These are phyloP conservation scores for Chaetura pelagica DNA, from an alignment of 2,113 vertebrate species.

Conservation along the genomic window DNA sequence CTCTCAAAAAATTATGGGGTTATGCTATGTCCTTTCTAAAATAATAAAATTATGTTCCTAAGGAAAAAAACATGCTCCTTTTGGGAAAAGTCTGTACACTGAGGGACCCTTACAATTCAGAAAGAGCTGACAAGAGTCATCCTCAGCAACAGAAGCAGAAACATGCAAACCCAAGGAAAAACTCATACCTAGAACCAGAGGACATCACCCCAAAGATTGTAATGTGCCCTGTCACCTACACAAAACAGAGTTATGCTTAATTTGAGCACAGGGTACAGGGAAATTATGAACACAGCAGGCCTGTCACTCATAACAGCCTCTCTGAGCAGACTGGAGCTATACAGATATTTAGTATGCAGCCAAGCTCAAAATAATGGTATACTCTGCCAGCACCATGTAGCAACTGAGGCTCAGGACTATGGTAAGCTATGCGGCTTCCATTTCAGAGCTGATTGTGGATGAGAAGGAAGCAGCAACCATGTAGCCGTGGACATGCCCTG, in stretches of 20 bases:
- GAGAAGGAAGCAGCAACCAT: not conserved
- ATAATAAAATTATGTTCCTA: not conserved
- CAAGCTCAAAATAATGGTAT: not conserved
- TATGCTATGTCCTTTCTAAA: not conserved
- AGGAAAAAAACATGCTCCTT: not conserved
- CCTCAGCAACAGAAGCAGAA: not conserved
- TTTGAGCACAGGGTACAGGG: accelerated
- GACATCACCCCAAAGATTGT: not conserved
- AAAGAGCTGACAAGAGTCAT: not conserved
- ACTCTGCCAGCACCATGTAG: not conserved
- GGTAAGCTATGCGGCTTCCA: not conserved
- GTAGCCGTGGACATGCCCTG: not conserved
- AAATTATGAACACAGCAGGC: not conserved
- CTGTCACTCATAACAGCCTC: not conserved
- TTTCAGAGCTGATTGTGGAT: not conserved
- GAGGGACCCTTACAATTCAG: not conserved
- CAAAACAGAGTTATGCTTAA: not conserved
- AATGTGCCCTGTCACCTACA: not conserved
- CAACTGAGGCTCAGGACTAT: not conserved
- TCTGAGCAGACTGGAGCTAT: not conserved
- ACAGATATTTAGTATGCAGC: not conserved
- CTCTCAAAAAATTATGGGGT: not conserved
- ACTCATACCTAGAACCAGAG: not conserved
- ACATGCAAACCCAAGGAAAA: not conserved
- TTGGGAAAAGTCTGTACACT: not conserved